Base-by-base conservation (phyloP, 2,113 vertebrate genomes). In the Oryzias melastigma region DNA sequence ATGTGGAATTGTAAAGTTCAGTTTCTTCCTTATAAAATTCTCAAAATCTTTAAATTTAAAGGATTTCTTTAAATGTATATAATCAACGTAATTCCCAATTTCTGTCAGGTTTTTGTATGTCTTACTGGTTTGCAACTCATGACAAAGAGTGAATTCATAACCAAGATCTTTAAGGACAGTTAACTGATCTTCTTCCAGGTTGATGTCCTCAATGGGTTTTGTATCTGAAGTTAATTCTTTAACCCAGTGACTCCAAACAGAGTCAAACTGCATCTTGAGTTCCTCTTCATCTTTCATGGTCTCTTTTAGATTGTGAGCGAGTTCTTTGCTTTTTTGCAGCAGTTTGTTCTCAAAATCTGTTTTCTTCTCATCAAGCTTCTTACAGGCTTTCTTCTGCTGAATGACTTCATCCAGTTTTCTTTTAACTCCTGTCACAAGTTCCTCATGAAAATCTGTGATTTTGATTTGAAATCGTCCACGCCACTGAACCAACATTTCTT, bases 401-500 rank as follows among this genome's bases (percentile, higher is more conserved):
- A 81, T 64, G 24, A 77, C 20, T 56, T 67, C 73, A 57, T 73
- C 58, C 53, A 81, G 63, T 58, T 76, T 83, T 62, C 45, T 58
- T 40, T 58, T 52, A 1, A 50, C 41, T 41, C 1, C 49, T 35
- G 0, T 44, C n/a, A 80, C 46, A 7, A 15, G 52, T 0, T 74
- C 73, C 0, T 77, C 60, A 56, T 20, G 35, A 56, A n/a, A 83
- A 68, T 77, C 60, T 2, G 68, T 50, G 18, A 83, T 77, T 62
- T 71, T 83, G 0, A 0, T 54, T 29, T 83, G 66, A 71, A 74
- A 71, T 58, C 8, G 22, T 0, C 42, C 25, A 49, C 14, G 42
- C 77, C 81, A 83, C 42, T 80, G 81, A 65, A 52, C 56, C 73
- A 83, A 2, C 0, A 77, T 64, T 8, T 80, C 66, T 62, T 71